A percentile compares a stretch with the other conserved stretches of the same genome.
phyloP scores from a whole-genome alignment of 2,888 invertebrate species.

The Mythimna ferrago region DNA sequence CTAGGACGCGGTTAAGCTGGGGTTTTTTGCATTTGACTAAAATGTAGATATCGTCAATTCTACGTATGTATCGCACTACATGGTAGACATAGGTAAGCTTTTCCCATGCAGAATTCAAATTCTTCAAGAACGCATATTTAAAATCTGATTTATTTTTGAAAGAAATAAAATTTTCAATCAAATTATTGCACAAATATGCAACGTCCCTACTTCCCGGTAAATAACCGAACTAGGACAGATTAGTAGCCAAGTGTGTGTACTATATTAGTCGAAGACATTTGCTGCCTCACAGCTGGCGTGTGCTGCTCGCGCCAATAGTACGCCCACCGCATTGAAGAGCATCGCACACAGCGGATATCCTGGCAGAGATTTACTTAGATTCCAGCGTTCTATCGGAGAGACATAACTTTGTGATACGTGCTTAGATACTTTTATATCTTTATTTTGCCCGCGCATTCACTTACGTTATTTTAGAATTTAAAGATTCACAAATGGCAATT shows the following conservation, averaged over 20 bases:
- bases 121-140: not conserved
- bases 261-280: constrained; percentile 37
- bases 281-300: constrained; percentile 34
- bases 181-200: not conserved
- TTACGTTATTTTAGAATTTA: too few relatives aligned
- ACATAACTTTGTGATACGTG: not conserved
- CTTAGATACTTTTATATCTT: not conserved
- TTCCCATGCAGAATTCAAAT: not conserved
- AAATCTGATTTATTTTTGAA: not conserved
- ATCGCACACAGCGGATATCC: constrained; percentile 33
- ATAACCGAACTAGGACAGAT: constrained; percentile 25
- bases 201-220: constrained; percentile 13
- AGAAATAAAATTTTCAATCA: not conserved
- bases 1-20: too few relatives aligned
- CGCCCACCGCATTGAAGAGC: constrained; percentile 16
- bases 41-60: too few relatives aligned
- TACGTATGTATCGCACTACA: too few relatives aligned
- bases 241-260: constrained; percentile 39
- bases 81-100: too few relatives aligned
- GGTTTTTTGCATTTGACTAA: too few relatives aligned
- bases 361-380: constrained; percentile 3
- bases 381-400: not conserved
- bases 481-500: too few relatives aligned
- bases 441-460: too few relatives aligned
- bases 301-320: constrained; percentile 18